These are phyloP conservation scores for Agrilus cyanescens DNA, from an alignment of 2,888 invertebrate genomes.

Conservation along the genomic window DNA sequence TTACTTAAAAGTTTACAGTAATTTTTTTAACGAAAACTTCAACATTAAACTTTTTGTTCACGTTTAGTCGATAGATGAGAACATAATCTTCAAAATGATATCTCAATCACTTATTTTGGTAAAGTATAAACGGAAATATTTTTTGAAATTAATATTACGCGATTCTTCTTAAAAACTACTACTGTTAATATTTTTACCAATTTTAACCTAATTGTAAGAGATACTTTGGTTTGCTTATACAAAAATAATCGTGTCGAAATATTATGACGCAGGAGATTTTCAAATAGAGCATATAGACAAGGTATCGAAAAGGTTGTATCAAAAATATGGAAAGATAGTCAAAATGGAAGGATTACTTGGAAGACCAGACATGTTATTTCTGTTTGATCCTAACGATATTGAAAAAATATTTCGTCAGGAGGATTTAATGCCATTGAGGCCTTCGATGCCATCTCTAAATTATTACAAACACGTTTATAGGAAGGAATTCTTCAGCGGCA, in stretches of 20 bases:
- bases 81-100: too few relatives aligned
- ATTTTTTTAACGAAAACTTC: too few relatives aligned
- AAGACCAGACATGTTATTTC: conserved; percentile 60
- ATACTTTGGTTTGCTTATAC: too few relatives aligned
- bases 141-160: neutral
- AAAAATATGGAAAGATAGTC: conserved; percentile 54
- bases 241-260: neutral
- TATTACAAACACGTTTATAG: conserved; percentile 59
- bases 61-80: too few relatives aligned
- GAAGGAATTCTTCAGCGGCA: conserved; percentile 55
- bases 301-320: conserved; percentile 45
- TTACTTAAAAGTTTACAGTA: too few relatives aligned
- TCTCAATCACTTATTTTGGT: too few relatives aligned
- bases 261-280: conserved; percentile 41
- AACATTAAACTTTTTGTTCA: too few relatives aligned
- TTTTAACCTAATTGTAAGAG: too few relatives aligned
- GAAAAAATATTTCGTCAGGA: conserved; percentile 58
- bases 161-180: neutral
- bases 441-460: conserved; percentile 64
- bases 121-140: too few relatives aligned
- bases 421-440: conserved; percentile 55
- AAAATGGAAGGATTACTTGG: conserved; percentile 56
- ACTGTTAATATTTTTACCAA: neutral
- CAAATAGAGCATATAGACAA: conserved; percentile 56
- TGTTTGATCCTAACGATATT: conserved; percentile 59